These are phyloP conservation scores for Spatulosminthurus flaviceps DNA, from an alignment of 2,888 invertebrate species.

Conservation along the genomic window DNA sequence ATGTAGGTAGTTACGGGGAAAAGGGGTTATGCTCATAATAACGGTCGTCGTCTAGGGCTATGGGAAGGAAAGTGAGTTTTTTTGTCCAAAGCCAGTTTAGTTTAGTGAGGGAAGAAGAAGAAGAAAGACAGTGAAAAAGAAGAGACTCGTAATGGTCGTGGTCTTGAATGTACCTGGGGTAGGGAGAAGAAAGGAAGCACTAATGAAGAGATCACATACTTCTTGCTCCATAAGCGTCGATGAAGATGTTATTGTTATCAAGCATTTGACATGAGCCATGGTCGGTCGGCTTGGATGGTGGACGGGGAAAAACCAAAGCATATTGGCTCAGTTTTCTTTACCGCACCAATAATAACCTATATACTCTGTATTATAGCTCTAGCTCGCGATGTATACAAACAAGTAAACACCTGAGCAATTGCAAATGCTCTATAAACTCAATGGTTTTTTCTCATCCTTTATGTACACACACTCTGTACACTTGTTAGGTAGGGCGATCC, in stretches of 20 bases:
- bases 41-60: background rate
- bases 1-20: background rate
- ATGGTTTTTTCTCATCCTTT: too few relatives aligned
- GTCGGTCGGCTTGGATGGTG: too few relatives aligned
- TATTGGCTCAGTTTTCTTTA: background rate
- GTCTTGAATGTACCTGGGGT: conserved; percentile 39
- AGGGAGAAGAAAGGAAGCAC: conserved; percentile 51
- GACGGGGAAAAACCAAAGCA: conserved; percentile 9
- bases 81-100: background rate
- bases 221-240: conserved; percentile 50
- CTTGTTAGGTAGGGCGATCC: too few relatives aligned
- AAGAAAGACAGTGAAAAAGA: conserved; percentile 22
- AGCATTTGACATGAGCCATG: conserved; percentile 44
- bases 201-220: conserved; percentile 61
- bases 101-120: too few relatives aligned
- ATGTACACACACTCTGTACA: too few relatives aligned
- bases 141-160: conserved; percentile 27
- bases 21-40: conserved; percentile 2
- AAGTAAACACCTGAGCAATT: too few relatives aligned
- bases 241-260: conserved; percentile 58
- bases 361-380: background rate
- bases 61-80: conserved; percentile 1
- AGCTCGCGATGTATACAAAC: too few relatives aligned
- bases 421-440: too few relatives aligned
- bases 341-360: conserved; percentile 1